Evolutionary conservation across 2,113 vertebrate species (phyloP), one percentile per base, ranked within the genome.

Genomic region (Romanogobio albipinnatus): DNA sequence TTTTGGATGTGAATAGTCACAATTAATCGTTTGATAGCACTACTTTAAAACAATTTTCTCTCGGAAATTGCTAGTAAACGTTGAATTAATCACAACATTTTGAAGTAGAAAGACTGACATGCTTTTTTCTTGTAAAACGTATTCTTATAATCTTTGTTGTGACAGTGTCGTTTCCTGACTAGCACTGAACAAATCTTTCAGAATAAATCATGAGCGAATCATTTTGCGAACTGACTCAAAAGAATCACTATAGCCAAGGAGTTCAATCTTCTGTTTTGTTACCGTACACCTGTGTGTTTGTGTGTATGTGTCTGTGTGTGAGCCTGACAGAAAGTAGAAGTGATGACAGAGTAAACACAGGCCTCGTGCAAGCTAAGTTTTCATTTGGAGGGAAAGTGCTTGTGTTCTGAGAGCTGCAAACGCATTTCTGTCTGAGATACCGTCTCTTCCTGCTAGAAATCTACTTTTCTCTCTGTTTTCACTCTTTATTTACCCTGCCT

Each of bases 261-360:
- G 47, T 49, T 49, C 47, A 49, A 13, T 49, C 47, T 13, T 49
- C 47, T 3, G 11, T 13, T 49, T 13, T 49, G 47, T 49, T 49
- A 49, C 47, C 47, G 47, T 49, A 56, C 53, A 56, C 2, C 47
- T 49, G 1, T 43, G 36, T 71, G 68, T 71, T 71, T 71, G 19
- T 71, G 36, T 7, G 6, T 11, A 26, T 26, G 24, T 39, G 39
- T 45, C 39, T 45, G 36, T 39, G 39, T 45, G 73, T 51, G 74
- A 76, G 45, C 10, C 22, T 2, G 74, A 76, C 45, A 76, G 26
- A 76, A 53, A 49, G 74, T 9, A 33, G 74, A 76, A 17, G 15
- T 56, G 74, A 76, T 51, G 74, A 51, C 49, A 9, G 24, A 29
- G 74, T 33, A 76, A 76, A 76, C 74, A 76, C 74, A 76, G 45